Conservation (phyloP, 2,888 invertebrate genomes). For the Ernsta delagoae region DNA sequence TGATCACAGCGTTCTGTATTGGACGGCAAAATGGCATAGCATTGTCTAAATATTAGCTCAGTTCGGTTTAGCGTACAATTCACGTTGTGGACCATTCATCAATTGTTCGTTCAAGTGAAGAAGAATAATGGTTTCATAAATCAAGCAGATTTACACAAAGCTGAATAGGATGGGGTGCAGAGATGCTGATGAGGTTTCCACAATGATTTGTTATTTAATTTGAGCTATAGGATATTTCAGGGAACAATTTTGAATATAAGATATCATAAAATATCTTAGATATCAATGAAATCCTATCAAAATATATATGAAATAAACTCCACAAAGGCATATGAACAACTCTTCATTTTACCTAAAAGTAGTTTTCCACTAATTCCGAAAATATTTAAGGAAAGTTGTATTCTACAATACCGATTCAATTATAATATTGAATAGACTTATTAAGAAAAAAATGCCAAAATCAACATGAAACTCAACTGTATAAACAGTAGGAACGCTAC, state of each 20-base stretch:
- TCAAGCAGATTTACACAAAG: slow-evolving; percentile 25
- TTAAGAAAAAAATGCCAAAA: no score
- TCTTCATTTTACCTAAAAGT: no score
- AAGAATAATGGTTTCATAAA: slow-evolving; percentile 36
- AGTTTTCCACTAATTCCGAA: no score
- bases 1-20: not conserved
- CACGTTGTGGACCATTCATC: slow-evolving; percentile 30
- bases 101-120: slow-evolving; percentile 35
- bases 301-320: no score
- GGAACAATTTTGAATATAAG: not conserved
- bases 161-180: slow-evolving; percentile 22
- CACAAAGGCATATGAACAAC: no score
- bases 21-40: slow-evolving; percentile 3
- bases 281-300: no score
- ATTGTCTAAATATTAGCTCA: slow-evolving; percentile 27
- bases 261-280: not conserved
- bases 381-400: no score
- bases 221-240: not conserved
- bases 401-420: no score
- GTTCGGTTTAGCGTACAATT: slow-evolving; percentile 13
- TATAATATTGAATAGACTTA: no score
- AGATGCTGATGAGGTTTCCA: slow-evolving; percentile 9
- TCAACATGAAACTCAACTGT: no score
- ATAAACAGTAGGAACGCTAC: no score
- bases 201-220: not conserved